These are phyloP conservation scores for Cantharis nigra DNA, from an alignment of 2,888 invertebrate genomes.

Conservation along the genomic window DNA sequence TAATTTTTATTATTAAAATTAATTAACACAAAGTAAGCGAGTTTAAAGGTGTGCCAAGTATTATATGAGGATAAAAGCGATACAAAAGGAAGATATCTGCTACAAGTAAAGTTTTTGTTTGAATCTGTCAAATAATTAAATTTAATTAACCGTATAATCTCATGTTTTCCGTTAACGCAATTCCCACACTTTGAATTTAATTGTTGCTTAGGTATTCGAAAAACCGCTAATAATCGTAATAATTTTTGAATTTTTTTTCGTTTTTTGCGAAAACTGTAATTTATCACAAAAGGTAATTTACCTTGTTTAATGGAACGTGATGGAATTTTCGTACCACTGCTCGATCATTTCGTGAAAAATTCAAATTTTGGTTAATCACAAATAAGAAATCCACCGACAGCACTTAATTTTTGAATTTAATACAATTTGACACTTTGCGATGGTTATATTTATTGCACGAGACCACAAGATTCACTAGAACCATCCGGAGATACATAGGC, in stretches of 20 bases:
- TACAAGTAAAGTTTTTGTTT: not conserved
- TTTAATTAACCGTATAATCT: not conserved
- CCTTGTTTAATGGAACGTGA: not conserved
- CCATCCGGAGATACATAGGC: conserved; percentile 21
- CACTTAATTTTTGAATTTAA: not conserved
- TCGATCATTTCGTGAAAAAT: not conserved
- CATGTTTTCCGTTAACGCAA: not conserved
- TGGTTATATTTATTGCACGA: conserved; percentile 18
- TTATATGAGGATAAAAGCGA: not conserved
- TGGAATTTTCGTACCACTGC: not conserved
- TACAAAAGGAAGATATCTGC: not conserved
- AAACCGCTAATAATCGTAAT: not conserved
- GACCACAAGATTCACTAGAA: conserved; percentile 19
- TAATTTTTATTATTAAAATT: not conserved
- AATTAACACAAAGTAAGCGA: not conserved
- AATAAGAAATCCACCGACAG: not conserved
- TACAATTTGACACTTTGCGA: not conserved
- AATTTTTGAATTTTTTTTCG: not conserved
- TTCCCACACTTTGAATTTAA: not conserved
- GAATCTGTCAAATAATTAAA: not conserved
- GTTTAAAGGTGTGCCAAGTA: not conserved
- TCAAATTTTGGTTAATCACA: not conserved
- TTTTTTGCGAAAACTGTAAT: not conserved
- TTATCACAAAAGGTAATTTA: not conserved
- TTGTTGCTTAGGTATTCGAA: not conserved